Base-by-base conservation (phyloP, 2,888 invertebrate genomes). In the Himalopsyche tibetana region DNA sequence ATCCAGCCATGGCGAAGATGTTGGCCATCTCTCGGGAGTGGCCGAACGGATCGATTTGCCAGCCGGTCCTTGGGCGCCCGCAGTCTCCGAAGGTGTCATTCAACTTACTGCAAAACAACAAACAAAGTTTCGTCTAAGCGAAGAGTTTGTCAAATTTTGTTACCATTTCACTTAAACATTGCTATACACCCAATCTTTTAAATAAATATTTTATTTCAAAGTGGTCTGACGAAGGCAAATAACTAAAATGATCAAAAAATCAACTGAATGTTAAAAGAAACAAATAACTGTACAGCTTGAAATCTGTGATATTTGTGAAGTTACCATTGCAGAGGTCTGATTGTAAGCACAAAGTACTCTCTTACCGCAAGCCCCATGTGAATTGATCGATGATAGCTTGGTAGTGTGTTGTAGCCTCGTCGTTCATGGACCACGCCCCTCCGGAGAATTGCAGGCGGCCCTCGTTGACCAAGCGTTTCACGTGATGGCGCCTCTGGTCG, bases 31-130 rank as follows among this genome's bases (percentile, higher is more conserved):
- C 98, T 5, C 97, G 92, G 0, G 98, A 96, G 90, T 97, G 97
- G 0, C 97, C 97, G 90, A 97, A 97, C 0, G 97, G 97, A 90
- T 97, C 97, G 55, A 96, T 96, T 90, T 96, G 97, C 97, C 97
- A 97, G 0, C 95, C 97, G 11, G 96, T 94, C 85, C 94, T 94
- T 0, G 97, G 97, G 5, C 94, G 92, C 0, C 95, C 97, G 90
- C 97, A 97, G 0, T 92, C 91, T 0, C 96, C 96, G 89, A 96
- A 96, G 0, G 95, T 95, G 9, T 95, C 94, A 89, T 96, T 92
- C 89, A 94, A 95, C 89, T 93, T 93, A 55, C 93, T 93, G 89
- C 6, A 82, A 63, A 12, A 6, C 45, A 45, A 8, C 6, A 45
- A 45, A 45, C 9, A 45, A 45, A 45, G 28, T 69, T 69, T 40